phyloP scores from a whole-genome alignment of 2,797 vertebrate species.

The Coccyzus lansbergi region DNA sequence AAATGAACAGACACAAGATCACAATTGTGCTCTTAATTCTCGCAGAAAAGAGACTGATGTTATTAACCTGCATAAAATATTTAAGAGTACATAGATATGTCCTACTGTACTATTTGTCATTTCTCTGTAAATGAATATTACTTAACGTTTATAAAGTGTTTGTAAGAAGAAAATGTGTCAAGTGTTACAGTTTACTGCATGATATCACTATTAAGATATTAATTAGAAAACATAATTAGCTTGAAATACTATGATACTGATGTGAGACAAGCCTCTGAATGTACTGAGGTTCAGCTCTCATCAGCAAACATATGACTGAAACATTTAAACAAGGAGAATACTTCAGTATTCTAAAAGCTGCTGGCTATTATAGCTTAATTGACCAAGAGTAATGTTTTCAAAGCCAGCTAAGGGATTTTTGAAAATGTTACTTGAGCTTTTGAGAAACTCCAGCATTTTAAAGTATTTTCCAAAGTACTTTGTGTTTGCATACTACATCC shows the following conservation, averaged over 20 bases:
- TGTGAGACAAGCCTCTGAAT: background rate
- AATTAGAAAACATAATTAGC: slow-evolving; percentile 33
- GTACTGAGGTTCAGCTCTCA: background rate
- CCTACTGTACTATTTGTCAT: background rate
- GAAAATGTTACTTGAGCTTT: background rate
- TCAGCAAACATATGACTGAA: background rate
- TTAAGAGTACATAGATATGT: background rate
- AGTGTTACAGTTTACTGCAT: background rate
- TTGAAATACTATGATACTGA: background rate
- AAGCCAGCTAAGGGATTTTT: background rate
- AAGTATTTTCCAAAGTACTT: background rate
- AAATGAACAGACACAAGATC: background rate
- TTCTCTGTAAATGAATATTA: slow-evolving; percentile 9
- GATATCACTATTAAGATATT: background rate
- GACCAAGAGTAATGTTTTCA: background rate
- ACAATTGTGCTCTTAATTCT: background rate
- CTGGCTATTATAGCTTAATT: background rate
- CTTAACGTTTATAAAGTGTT: background rate
- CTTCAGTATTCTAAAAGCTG: background rate
- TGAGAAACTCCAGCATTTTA: background rate
- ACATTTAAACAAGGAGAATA: background rate
- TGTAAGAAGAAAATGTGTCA: background rate
- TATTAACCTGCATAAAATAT: background rate
- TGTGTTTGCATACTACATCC: background rate
- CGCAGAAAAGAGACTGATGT: background rate